Percentiles rank a stretch among this genome's conserved stretches.
Evolutionary conservation across 2,797 vertebrate genomes (phyloP).

Genomic region (Galagoides demidoff): DNA sequence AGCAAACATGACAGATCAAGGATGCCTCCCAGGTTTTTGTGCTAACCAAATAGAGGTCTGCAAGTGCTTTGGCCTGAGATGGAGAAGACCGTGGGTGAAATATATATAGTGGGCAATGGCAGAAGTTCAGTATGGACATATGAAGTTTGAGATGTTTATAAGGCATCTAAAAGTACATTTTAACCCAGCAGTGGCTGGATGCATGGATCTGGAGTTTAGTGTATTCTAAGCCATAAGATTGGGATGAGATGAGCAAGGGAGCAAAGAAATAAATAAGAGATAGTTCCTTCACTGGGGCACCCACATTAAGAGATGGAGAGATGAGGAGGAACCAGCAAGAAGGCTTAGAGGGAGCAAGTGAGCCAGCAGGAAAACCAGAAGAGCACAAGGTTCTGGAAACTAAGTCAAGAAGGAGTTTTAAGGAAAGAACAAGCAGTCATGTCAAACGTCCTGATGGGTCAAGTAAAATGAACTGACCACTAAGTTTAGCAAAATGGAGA

Average conservation of each 20-base stretch:
- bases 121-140: not conserved
- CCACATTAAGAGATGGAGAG: not conserved
- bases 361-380: not conserved
- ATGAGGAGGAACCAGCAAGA: not conserved
- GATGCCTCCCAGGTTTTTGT: not conserved
- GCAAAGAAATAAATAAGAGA: not conserved
- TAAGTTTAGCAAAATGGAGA: not conserved
- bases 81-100: not conserved
- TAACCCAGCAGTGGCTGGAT: not conserved
- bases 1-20: not conserved
- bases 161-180: not conserved
- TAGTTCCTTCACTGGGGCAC: too few species aligned
- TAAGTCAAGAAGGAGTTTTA: not conserved
- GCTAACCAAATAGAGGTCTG: not conserved
- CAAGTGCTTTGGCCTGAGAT: not conserved
- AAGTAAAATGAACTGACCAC: not conserved
- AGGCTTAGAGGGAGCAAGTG: not conserved
- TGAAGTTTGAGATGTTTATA: not conserved
- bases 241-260: not conserved
- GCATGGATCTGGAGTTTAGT: not conserved
- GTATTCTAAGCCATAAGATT: not conserved
- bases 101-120: not conserved
- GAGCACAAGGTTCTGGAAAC: not conserved
- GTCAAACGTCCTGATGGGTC: not conserved
- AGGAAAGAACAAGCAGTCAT: not conserved